Conservation (phyloP, 2,888 invertebrate genomes). For the Volucella bombylans region DNA sequence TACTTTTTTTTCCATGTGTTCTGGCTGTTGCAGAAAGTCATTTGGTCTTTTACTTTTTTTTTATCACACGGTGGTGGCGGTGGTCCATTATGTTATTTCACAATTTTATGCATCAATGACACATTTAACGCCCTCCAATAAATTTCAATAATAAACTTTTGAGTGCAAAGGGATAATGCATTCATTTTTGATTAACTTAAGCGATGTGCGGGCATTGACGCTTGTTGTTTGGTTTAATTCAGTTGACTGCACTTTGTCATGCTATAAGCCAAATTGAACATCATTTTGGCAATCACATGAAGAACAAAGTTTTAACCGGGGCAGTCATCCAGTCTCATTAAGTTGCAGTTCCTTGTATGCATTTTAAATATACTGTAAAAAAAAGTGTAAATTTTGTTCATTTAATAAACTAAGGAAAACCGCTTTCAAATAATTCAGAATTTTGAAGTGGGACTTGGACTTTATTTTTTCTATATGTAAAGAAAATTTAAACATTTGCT, state of each 20-base stretch:
- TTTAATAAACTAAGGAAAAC: too few relatives aligned
- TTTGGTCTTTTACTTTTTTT: constrained; percentile 12
- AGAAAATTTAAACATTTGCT: too few relatives aligned
- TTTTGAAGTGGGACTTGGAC: too few relatives aligned
- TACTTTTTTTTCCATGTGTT: not conserved
- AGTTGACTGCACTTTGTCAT: constrained; percentile 32
- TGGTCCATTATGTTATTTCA: constrained; percentile 50
- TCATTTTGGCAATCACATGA: not conserved
- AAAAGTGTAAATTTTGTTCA: too few relatives aligned
- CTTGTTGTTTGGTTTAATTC: constrained; percentile 32
- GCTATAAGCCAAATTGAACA: constrained; percentile 21
- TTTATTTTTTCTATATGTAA: too few relatives aligned
- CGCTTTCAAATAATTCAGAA: too few relatives aligned
- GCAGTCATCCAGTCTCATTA: not conserved
- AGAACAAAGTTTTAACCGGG: not conserved
- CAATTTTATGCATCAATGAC: constrained; percentile 48
- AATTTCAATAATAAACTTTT: constrained; percentile 55
- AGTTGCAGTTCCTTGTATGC: not conserved
- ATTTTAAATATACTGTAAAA: too few relatives aligned
- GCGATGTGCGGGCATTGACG: constrained; percentile 10
- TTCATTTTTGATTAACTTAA: constrained; percentile 52
- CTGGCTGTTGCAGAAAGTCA: too few relatives aligned
- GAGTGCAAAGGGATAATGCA: constrained; percentile 35
- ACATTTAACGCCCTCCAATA: constrained; percentile 42
- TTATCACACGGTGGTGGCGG: constrained; percentile 7